Evolutionary conservation across 2,888 invertebrate genomes (phyloP), one percentile per base, ranked within the genome.

Genomic region (Heliconius ismenius): DNA sequence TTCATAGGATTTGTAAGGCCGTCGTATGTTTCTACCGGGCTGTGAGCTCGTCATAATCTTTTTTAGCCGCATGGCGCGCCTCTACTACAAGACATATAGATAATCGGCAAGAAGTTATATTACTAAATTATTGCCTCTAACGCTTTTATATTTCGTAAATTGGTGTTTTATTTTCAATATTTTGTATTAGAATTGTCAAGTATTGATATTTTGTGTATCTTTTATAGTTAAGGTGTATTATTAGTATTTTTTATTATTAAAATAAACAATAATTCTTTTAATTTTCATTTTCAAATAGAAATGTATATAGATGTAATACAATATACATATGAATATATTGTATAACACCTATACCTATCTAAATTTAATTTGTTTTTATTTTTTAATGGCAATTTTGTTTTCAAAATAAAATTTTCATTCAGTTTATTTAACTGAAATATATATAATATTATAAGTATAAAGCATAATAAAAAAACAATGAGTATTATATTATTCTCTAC

Each of bases 1-100:
- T 84, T 87, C 85, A 87, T 90, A 84, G 86, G 89, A 90, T 91
- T 91, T 91, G 90, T 90, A 88, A 84, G 88, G 87, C 86, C 85
- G 88, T 87, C 89, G 86, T 89, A 87, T 83, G 87, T 89, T 89
- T 87, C 85, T 86, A 84, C 85, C 86, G 86, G 87, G 85, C 87
- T 83, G 86, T 86, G 88, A 89, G 90, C 88, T 88, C 89, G 92
- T 94, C 93, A 93, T 94, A 93, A 93, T 94, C 92, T 93, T 92
- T 92, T 92, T 92, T 90, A 92, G 88, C 90, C 90, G 90, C 91
- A 91, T 90, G 92, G 90, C 89, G 91, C 87, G 88, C 86, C 83
- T 84, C 87, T 85, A 84, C 88, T 87, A 86, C 87, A 86, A 90
- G 88, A 90, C 88, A 88, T 89, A 88, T 86, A 89, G 85, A 86